Conservation (phyloP, 1,140 invertebrate genomes). For the Drosophila navojoa region DNA sequence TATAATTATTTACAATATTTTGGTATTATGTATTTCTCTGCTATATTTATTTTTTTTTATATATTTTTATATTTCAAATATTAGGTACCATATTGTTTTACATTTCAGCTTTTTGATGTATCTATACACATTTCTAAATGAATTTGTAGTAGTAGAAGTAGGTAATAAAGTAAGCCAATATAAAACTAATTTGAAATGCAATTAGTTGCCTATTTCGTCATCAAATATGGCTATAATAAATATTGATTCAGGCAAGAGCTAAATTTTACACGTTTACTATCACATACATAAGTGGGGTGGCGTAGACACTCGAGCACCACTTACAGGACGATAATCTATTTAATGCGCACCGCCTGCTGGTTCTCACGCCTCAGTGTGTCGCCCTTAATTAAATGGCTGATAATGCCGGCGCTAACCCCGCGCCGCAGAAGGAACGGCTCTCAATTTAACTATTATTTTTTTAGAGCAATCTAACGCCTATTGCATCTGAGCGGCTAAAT, state of each 20-base stretch:
- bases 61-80: no score
- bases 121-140: no score
- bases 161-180: no score
- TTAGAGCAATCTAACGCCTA: constrained; percentile 56
- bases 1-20: no score
- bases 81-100: no score
- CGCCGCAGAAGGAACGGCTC: constrained; percentile 27
- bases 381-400: constrained; percentile 30
- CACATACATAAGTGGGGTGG: not conserved
- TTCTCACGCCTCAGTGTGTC: constrained; percentile 54
- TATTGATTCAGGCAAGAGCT: not conserved
- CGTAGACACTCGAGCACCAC: not conserved
- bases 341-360: constrained; percentile 46
- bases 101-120: no score
- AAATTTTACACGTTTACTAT: not conserved
- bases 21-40: no score
- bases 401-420: constrained; percentile 42
- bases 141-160: no score
- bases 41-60: no score
- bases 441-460: constrained; percentile 30
- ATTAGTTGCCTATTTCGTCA: no score
- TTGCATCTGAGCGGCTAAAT: constrained; percentile 71
- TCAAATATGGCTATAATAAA: not conserved
- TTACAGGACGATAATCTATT: constrained; percentile 36
- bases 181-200: no score